Evolutionary conservation across 2,113 vertebrate species (phyloP), one percentile per base, ranked within the genome.

Genomic region (Holacanthus passer): DNA sequence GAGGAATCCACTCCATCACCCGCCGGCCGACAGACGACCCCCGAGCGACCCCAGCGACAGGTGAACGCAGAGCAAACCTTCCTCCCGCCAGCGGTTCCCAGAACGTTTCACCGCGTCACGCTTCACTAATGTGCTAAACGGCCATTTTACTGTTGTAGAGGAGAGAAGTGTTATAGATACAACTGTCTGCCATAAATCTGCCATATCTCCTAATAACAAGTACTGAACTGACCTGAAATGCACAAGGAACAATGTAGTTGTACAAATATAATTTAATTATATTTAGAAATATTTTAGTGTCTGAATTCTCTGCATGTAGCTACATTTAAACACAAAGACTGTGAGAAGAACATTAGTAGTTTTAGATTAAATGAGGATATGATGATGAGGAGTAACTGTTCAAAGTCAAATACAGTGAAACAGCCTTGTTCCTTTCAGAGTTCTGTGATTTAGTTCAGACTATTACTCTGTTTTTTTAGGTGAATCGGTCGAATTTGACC

Each of bases 1-100:
- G 0, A 82, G 82, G 90, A 91, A 91, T 93, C 82, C 85, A 87
- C 85, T 91, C 81, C 89, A 90, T 93, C 88, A 89, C 59, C 75
- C 65, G 1, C n/a, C 55, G 5, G 37, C 82, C 77, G 82, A 88
- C 90, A 91, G 79, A 70, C 37, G 87, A 89, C 86, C 89, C 71
- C 80, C 0, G 12, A 20, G 67, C 31, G 32, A 86, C 87, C 87
- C 56, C 75, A 16, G 84, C 70, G 75, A 88, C 91, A 89, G 89
- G 90, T 91, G 90, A 93, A 32, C 43, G 27, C 79, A 19, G 67
- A 22, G 1, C 35, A 48, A 77, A 77, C 59, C 47, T 10, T 77
- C 52, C 32, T 55, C 48, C 37, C 48, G 59, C 45, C 29, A 70
- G 45, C 13, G 48, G 64, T 66, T 83, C 37, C 43, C 72, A 52